These are phyloP conservation scores for Syncerus caffer DNA, from an alignment of 2,797 vertebrate genomes.

Conservation along the genomic window DNA sequence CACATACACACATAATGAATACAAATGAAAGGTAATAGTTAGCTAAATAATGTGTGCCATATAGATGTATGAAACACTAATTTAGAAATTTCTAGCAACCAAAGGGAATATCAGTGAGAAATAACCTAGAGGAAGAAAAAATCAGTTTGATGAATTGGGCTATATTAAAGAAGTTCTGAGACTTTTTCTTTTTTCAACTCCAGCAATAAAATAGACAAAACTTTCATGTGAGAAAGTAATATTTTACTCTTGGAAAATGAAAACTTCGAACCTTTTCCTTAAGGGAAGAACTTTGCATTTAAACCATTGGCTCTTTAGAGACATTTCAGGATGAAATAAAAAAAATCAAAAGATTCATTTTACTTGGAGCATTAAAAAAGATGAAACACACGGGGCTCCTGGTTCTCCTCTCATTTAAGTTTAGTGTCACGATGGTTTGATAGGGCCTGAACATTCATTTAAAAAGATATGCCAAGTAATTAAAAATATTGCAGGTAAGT, in stretches of 20 bases:
- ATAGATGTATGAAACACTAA: conserved; percentile 67
- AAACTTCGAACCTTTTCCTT: conserved; percentile 75
- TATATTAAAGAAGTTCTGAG: conserved; percentile 77
- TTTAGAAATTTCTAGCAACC: conserved; percentile 76
- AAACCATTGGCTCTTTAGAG: conserved; percentile 72
- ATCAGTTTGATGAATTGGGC: conserved; percentile 77
- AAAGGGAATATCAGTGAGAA: conserved; percentile 78
- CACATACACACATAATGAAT: conserved; percentile 69
- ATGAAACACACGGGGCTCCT: conserved; percentile 49
- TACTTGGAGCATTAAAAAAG: conserved; percentile 64
- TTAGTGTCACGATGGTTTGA: conserved; percentile 57
- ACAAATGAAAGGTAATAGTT: conserved; percentile 77
- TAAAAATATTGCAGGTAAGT: conserved; percentile 61
- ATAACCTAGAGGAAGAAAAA: conserved; percentile 76
- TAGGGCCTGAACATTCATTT: conserved; percentile 47
- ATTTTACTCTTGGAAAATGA: conserved; percentile 79
- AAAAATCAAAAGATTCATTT: conserved; percentile 69
- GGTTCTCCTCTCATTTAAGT: conserved; percentile 58
- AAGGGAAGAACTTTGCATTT: conserved; percentile 76
- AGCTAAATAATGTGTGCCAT: conserved; percentile 77
- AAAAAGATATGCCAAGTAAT: conserved; percentile 62
- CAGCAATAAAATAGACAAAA: conserved; percentile 72
- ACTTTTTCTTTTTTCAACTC: conserved; percentile 62
- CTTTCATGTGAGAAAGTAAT: conserved; percentile 75
- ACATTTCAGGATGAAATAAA: conserved; percentile 67